A percentile compares a stretch with the other conserved stretches of the same genome.
Evolutionary conservation across 2,797 vertebrate genomes (phyloP).

Genomic region (Neomorphus geoffroyi): DNA sequence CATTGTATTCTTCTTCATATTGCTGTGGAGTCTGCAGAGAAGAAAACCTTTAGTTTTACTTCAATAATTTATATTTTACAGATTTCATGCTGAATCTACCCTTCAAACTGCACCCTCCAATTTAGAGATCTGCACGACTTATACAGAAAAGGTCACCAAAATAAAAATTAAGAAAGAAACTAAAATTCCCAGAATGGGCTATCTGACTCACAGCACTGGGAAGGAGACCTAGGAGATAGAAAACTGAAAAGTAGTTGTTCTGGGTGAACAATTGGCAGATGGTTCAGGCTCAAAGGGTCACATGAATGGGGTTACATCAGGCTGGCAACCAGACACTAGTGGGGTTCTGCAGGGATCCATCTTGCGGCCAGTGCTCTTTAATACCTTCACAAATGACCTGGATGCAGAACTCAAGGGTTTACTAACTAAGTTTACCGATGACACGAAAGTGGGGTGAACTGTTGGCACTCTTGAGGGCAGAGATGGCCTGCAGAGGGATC

Average conservation of each 20-base stretch:
- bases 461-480: too few relatives aligned
- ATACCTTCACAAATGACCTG: too few relatives aligned
- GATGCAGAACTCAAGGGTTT: too few relatives aligned
- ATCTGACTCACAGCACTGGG: neutral
- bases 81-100: neutral
- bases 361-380: too few relatives aligned
- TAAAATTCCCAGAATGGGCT: neutral
- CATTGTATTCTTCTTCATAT: conserved; percentile 94
- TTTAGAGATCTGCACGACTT: neutral
- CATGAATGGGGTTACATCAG: too few relatives aligned
- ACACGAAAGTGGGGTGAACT: too few relatives aligned
- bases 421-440: too few relatives aligned
- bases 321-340: too few relatives aligned
- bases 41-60: neutral
- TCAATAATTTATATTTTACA: neutral
- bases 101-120: neutral
- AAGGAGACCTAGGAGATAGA: neutral
- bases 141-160: neutral
- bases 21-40: conserved; percentile 92
- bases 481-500: too few relatives aligned
- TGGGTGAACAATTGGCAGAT: too few relatives aligned
- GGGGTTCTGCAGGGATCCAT: too few relatives aligned
- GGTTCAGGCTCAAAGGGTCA: too few relatives aligned
- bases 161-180: neutral
- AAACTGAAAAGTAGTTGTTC: neutral